Evolutionary conservation across 1,140 invertebrate genomes (phyloP).

Genomic region (Cataglyphis hispanica): DNA sequence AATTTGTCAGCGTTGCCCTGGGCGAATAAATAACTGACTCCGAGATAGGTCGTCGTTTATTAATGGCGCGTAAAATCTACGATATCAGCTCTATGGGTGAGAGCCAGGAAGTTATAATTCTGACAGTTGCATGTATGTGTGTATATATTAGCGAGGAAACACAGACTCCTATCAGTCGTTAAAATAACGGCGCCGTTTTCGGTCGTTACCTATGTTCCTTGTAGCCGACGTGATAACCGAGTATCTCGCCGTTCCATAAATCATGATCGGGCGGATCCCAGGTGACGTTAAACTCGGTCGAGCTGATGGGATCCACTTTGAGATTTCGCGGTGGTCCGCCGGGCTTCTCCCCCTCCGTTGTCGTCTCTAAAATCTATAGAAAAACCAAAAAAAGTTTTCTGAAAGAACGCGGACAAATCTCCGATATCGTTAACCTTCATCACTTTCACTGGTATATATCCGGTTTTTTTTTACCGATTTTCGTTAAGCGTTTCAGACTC

Average conservation of each 20-base stretch:
- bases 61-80: conserved; percentile 38
- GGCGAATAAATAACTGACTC: conserved; percentile 55
- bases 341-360: conserved; percentile 87
- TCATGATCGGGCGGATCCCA: conserved; percentile 96
- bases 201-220: conserved; percentile 87
- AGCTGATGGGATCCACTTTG: conserved; percentile 94
- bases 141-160: conserved; percentile 33
- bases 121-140: not conserved
- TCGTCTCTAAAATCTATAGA: conserved; percentile 88
- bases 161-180: conserved; percentile 63
- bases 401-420: not conserved
- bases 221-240: conserved; percentile 97
- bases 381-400: conserved; percentile 46
- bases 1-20: conserved; percentile 55
- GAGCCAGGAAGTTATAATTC: conserved; percentile 35
- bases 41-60: conserved; percentile 63
- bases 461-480: not conserved
- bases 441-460: not conserved
- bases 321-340: conserved; percentile 95
- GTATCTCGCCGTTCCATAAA: conserved; percentile 96
- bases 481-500: not conserved
- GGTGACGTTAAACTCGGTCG: conserved; percentile 94
- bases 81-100: conserved; percentile 58
- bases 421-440: not conserved
- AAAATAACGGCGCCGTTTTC: conserved; percentile 43